Conservation (phyloP, 2,888 invertebrate genomes). For the Sycophila texana region DNA sequence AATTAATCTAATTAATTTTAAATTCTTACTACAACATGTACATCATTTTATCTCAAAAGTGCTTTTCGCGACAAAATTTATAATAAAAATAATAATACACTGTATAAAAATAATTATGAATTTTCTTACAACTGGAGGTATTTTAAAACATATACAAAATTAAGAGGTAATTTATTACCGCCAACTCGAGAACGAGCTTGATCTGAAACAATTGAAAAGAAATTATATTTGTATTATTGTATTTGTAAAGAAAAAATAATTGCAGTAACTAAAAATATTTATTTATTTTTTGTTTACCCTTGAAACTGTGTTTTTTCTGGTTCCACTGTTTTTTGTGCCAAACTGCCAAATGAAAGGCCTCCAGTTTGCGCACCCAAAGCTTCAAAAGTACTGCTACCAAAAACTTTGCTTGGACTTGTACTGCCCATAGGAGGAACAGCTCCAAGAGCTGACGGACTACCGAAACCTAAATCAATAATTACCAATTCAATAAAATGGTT, state of each 20-base stretch:
- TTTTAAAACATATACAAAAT: constrained; percentile 25
- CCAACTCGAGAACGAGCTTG: constrained; percentile 73
- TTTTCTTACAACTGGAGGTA: constrained; percentile 32
- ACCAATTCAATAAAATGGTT: no score
- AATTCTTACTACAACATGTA: constrained; percentile 17
- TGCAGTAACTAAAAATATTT: no score
- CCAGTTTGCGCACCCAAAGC: constrained; percentile 67
- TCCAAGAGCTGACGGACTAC: constrained; percentile 65
- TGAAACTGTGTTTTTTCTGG: constrained; percentile 68
- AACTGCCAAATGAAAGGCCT: constrained; percentile 68
- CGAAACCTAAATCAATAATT: constrained; percentile 64
- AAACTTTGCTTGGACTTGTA: constrained; percentile 66
- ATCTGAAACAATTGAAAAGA: constrained; percentile 62
- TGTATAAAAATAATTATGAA: constrained; percentile 44
- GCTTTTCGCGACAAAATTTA: constrained; percentile 6
- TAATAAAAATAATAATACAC: constrained; percentile 31
- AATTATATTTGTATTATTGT: constrained; percentile 11
- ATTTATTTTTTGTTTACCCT: constrained; percentile 62
- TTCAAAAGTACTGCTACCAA: constrained; percentile 70
- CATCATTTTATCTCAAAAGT: constrained; percentile 7
- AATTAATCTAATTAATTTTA: constrained; percentile 16
- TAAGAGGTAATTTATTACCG: constrained; percentile 55
- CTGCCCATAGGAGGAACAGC: constrained; percentile 62
- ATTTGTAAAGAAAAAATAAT: not conserved
- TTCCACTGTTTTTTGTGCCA: constrained; percentile 67